These are phyloP conservation scores for Diplogasteroides magnus DNA, from an alignment of 1,140 invertebrate species.

Conservation along the genomic window DNA sequence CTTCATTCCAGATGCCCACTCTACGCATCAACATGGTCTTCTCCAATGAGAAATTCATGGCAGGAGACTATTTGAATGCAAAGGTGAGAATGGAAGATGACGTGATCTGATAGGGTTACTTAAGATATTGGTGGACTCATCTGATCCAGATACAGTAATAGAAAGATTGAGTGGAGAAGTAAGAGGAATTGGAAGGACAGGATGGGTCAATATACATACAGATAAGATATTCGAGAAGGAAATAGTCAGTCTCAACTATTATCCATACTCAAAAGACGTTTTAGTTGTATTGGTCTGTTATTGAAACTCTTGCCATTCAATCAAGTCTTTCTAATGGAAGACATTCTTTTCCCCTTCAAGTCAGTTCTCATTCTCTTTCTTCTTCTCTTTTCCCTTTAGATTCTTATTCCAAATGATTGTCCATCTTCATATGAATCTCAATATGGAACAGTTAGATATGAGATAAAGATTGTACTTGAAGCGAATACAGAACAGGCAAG, in stretches of 20 bases:
- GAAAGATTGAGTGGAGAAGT: conserved; percentile 45
- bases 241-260: conserved; percentile 30
- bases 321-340: background rate
- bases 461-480: conserved; percentile 35
- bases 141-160: conserved; percentile 44
- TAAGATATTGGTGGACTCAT: conserved; percentile 42
- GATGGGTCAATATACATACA: conserved; percentile 52
- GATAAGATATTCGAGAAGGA: conserved; percentile 54
- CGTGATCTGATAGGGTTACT: background rate
- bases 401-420: conserved; percentile 36
- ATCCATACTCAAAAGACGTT: background rate
- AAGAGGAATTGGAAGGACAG: conserved; percentile 42
- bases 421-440: conserved; percentile 48
- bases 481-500: conserved; percentile 42
- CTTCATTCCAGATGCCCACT: conserved; percentile 47
- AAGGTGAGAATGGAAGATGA: conserved; percentile 8
- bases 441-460: conserved; percentile 48
- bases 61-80: conserved; percentile 42
- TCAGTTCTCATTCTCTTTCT: background rate
- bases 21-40: conserved; percentile 44
- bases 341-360: background rate
- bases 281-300: background rate
- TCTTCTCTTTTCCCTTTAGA: conserved; percentile 34
- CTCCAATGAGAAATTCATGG: conserved; percentile 40
- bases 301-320: background rate